phyloP scores from a whole-genome alignment of 2,888 invertebrate genomes.

The Rhamnusium bicolor region DNA sequence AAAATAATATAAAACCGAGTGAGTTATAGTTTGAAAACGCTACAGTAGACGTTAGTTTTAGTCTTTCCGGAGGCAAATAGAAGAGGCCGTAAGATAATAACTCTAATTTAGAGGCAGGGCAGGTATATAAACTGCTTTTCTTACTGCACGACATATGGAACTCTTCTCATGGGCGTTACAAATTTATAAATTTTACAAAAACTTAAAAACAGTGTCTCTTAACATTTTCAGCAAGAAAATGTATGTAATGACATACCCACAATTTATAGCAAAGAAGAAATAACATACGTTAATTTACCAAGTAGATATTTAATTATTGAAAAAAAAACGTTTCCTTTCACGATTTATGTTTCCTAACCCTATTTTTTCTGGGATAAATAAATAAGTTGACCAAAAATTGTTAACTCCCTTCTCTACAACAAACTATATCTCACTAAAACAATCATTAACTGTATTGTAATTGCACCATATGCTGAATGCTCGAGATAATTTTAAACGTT shows the following conservation, averaged over 20 bases:
- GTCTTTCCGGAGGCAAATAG: constrained; percentile 18
- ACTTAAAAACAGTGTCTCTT: neutral
- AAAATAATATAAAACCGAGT: neutral
- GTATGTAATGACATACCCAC: no score
- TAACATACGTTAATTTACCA: no score
- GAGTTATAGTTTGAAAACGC: neutral
- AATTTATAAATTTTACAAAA: constrained; percentile 14
- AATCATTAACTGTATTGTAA: no score
- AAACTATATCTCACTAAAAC: no score
- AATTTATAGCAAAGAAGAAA: neutral
- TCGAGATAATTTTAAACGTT: no score
- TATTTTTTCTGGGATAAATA: no score
- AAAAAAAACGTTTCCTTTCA: no score
- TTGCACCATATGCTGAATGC: no score
- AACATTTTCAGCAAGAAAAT: neutral
- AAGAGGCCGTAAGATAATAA: constrained; percentile 18
- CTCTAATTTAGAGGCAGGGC: constrained; percentile 25
- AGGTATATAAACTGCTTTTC: constrained; percentile 15
- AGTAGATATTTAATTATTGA: no score
- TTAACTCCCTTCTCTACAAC: no score
- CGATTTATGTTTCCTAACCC: no score
- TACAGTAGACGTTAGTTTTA: constrained; percentile 10
- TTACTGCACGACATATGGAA: constrained; percentile 15
- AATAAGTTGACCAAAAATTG: no score
- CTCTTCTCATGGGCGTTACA: constrained; percentile 19